Conservation (phyloP, 2,113 vertebrate genomes). For the Macrotus californicus region DNA sequence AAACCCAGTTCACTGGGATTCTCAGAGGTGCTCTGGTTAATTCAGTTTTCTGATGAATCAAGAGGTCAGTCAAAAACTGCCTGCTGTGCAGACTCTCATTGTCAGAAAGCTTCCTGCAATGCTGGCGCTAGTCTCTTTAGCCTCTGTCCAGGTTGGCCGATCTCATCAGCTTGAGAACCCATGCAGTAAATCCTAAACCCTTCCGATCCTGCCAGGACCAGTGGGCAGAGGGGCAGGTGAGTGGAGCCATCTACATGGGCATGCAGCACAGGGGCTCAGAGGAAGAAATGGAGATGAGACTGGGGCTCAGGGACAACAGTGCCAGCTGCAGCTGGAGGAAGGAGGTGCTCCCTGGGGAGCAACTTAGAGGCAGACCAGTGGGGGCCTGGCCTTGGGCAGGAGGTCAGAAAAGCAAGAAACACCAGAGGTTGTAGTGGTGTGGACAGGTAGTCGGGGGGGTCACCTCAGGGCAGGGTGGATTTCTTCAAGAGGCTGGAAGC, state of each 20-base stretch:
- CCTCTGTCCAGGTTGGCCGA: background rate
- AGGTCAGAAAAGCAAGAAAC: background rate
- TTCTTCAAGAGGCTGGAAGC: background rate
- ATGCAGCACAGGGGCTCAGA: background rate
- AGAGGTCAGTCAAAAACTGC: background rate
- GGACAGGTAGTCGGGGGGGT: background rate
- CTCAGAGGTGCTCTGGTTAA: background rate
- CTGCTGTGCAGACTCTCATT: background rate
- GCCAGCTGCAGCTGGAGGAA: background rate
- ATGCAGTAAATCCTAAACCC: background rate
- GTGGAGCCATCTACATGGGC: background rate
- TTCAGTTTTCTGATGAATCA: background rate
- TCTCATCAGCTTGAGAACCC: background rate
- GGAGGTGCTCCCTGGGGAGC: background rate
- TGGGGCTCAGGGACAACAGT: background rate
- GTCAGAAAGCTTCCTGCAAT: background rate
- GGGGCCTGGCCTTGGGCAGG: background rate
- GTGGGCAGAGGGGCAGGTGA: background rate
- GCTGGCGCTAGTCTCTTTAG: background rate
- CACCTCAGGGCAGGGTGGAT: background rate
- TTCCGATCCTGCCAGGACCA: background rate
- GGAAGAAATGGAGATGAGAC: background rate
- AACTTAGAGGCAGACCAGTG: background rate
- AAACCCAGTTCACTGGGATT: background rate
- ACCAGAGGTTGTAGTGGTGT: background rate